Conservation (phyloP, 2,888 invertebrate species). For the Xanthia togata region DNA sequence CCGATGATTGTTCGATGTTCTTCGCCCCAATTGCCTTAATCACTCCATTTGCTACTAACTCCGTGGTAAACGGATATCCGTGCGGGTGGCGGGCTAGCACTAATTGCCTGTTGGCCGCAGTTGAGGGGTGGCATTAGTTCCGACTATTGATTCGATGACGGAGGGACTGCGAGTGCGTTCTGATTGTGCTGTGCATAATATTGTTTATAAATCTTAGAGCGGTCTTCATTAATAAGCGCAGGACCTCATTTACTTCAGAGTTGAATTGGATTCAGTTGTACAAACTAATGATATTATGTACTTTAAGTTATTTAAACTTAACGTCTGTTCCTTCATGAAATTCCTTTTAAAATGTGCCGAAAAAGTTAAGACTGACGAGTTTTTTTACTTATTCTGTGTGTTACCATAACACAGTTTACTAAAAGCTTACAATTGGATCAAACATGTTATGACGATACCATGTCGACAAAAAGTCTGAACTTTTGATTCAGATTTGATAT, state of each 20-base stretch:
- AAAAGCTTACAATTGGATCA: background rate
- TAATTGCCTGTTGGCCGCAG: slow-evolving; percentile 79
- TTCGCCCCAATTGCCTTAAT: background rate
- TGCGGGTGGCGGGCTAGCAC: slow-evolving; percentile 71
- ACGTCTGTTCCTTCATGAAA: background rate
- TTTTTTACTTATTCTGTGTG: background rate
- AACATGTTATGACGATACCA: background rate
- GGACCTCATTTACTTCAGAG: background rate
- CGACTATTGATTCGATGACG: slow-evolving; percentile 71
- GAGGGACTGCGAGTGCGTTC: slow-evolving; percentile 60
- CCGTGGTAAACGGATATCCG: slow-evolving; percentile 79
- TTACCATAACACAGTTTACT: background rate
- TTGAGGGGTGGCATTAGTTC: slow-evolving; percentile 75
- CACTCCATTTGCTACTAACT: slow-evolving; percentile 36
- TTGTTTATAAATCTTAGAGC: slow-evolving; percentile 38
- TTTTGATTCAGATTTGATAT: background rate
- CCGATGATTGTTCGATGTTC: background rate
- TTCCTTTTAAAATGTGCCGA: background rate
- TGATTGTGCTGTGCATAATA: slow-evolving; percentile 56
- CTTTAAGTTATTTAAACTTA: background rate
- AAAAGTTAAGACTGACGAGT: background rate
- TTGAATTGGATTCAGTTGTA: background rate
- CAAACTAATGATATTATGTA: background rate
- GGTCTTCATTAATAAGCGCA: slow-evolving; percentile 33
- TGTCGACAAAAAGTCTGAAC: background rate